Evolutionary conservation across 2,888 invertebrate species (phyloP), one percentile per base, ranked within the genome.

Genomic region (Acrocera orbiculus): DNA sequence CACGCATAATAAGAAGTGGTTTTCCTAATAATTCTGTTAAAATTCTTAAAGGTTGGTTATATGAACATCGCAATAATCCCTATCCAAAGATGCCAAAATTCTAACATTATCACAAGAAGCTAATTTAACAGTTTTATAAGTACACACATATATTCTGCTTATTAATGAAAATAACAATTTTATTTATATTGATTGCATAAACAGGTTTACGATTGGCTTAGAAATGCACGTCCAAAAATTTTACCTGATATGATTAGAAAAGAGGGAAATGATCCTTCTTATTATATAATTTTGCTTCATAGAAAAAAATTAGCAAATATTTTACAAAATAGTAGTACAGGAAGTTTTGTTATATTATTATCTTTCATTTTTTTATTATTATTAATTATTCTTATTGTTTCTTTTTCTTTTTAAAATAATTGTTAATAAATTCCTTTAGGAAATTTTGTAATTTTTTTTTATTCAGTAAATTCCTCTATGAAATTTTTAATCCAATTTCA

Each of bases 71-170:
- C 35, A 90, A 86, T 64, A 90, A 92, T 56, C 92, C 92, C 2
- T 93, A 92, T 55, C 92, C 92, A 0, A 87, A 79, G 92, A 92
- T 54, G 82, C 80, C 14, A 90, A 92, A 62, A 93, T 92, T 54
- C 66, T 80, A 17, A 75, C 79, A 1, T 64, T 92, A 27, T 82
- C 89, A 27, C 76, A 79, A 53, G 82, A 85, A 50, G 85, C 89
- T 1, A 79, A 80, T 54, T 65, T 86, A 32, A 87, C 89, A 1
- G 82, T 89, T 8, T 62, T 92, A 22, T 87, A 89, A 69, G 85
- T 79, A 49, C 51, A n/a, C n/a, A n/a, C n/a, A 52, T 52, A 10
- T n/a, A n/a, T n/a, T n/a, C n/a, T n/a, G n/a, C n/a, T n/a, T n/a
- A n/a, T n/a, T n/a, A n/a, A n/a, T n/a, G n/a, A n/a, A n/a, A n/a